Percentiles rank a stretch among this genome's conserved stretches.
Evolutionary conservation across 92 coral and sea anemone species (phyloP).

Genomic region (Pocillopora grandis): DNA sequence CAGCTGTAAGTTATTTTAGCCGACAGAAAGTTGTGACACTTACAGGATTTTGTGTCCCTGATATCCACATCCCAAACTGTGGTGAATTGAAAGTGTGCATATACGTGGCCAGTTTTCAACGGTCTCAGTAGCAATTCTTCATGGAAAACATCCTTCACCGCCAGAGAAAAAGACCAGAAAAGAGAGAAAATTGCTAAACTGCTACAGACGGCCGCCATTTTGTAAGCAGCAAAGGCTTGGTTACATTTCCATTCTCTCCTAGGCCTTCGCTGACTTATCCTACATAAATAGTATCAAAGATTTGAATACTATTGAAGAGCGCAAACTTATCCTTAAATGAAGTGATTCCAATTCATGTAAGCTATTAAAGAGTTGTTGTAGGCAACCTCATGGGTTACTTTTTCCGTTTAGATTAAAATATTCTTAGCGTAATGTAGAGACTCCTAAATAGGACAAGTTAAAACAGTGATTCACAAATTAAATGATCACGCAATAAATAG

Average conservation of each 20-base stretch:
- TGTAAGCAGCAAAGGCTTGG: constrained; percentile 31
- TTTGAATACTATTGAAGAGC: too few species aligned
- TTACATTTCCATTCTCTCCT: constrained; percentile 1
- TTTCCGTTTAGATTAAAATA: too few species aligned
- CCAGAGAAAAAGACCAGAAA: constrained; percentile 28
- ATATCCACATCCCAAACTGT: constrained; percentile 91
- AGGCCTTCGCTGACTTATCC: background rate
- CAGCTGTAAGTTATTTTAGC: too few species aligned
- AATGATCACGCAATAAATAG: too few species aligned
- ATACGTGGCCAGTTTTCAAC: constrained; percentile 86
- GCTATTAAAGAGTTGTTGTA: too few species aligned
- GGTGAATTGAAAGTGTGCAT: constrained; percentile 90
- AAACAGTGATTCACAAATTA: too few species aligned
- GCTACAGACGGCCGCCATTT: constrained; percentile 46
- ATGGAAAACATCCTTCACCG: constrained; percentile 81
- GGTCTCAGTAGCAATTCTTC: constrained; percentile 91
- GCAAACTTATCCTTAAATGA: too few species aligned
- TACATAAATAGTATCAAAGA: too few species aligned
- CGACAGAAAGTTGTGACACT: constrained; percentile 21
- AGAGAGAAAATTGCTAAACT: constrained; percentile 8
- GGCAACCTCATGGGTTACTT: too few species aligned
- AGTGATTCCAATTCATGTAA: too few species aligned
- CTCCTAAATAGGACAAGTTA: too few species aligned
- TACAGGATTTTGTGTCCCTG: constrained; percentile 67
- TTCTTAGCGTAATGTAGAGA: too few species aligned